Conservation (phyloP, 2,113 vertebrate genomes). For the Meriones unguiculatus region DNA sequence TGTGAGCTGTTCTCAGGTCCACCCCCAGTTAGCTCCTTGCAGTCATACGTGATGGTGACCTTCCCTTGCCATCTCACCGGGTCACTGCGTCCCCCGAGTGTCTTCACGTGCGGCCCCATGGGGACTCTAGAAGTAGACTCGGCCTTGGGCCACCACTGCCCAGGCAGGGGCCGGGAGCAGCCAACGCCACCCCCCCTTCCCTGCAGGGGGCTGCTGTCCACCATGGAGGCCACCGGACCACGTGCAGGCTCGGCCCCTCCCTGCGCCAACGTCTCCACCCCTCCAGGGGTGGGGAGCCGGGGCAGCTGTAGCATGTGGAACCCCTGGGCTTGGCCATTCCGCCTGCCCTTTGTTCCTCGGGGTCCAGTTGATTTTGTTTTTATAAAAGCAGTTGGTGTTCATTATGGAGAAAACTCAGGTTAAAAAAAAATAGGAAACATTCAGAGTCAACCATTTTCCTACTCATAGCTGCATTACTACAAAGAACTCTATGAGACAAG, state of each 20-base stretch:
- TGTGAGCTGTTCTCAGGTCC: slow-evolving; percentile 95
- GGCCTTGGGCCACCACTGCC: slow-evolving; percentile 91
- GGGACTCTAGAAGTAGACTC: slow-evolving; percentile 94
- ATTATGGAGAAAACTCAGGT: not conserved
- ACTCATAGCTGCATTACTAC: not conserved
- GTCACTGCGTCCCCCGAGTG: slow-evolving; percentile 70
- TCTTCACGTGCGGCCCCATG: slow-evolving; percentile 83
- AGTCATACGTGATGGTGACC: slow-evolving; percentile 96
- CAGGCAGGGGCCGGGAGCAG: slow-evolving; percentile 68
- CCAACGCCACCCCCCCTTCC: slow-evolving; percentile 72
- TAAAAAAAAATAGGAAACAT: not conserved
- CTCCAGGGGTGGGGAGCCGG: slow-evolving; percentile 78
- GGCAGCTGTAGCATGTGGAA: slow-evolving; percentile 74
- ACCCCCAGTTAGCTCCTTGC: slow-evolving; percentile 94
- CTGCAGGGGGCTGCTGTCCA: slow-evolving; percentile 77
- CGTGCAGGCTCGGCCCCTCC: slow-evolving; percentile 76
- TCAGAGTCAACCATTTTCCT: not conserved
- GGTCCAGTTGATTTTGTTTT: slow-evolving; percentile 43
- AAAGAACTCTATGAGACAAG: not conserved
- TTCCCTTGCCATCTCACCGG: slow-evolving; percentile 93
- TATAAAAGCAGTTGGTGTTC: not conserved
- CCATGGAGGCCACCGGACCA: slow-evolving; percentile 81
- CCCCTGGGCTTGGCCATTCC: slow-evolving; percentile 74
- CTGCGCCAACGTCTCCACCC: too few species aligned
- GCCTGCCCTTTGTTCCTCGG: slow-evolving; percentile 82